A percentile compares a stretch with the other conserved stretches of the same genome.
Evolutionary conservation across 2,888 invertebrate genomes (phyloP).

Genomic region (Eupithecia exiguata): DNA sequence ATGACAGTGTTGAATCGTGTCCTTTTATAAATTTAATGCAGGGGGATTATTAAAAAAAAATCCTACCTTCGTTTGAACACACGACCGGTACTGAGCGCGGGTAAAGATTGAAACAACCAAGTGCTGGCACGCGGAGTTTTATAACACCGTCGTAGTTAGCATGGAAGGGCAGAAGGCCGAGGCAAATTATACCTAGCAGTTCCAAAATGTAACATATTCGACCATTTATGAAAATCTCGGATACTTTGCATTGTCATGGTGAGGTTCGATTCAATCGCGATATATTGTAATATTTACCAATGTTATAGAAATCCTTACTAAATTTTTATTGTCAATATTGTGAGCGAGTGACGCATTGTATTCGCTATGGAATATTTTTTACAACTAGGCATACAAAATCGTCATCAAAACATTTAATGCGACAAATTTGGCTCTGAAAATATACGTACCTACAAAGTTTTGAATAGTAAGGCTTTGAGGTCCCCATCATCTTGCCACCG

Average conservation of each 20-base stretch:
- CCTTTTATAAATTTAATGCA: background rate
- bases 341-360: background rate
- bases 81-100: constrained; percentile 48
- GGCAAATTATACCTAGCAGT: background rate
- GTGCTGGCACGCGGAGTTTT: constrained; percentile 60
- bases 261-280: background rate
- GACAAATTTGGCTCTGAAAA: background rate
- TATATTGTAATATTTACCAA: background rate
- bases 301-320: background rate
- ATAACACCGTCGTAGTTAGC: constrained; percentile 54
- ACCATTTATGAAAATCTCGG: background rate
- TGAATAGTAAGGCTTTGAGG: no score
- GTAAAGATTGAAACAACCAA: constrained; percentile 56
- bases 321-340: background rate
- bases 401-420: background rate
- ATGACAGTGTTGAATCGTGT: background rate
- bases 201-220: background rate
- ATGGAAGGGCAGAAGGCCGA: constrained; percentile 68
- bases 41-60: constrained; percentile 8
- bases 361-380: background rate
- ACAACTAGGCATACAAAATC: no score
- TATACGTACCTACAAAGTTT: background rate
- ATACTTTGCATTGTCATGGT: background rate
- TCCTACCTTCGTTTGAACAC: constrained; percentile 41
- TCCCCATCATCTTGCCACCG: no score